Percentiles rank a stretch among this genome's conserved stretches.
Conservation (phyloP, 2,113 vertebrate genomes). For the Trematocara marginatum region DNA sequence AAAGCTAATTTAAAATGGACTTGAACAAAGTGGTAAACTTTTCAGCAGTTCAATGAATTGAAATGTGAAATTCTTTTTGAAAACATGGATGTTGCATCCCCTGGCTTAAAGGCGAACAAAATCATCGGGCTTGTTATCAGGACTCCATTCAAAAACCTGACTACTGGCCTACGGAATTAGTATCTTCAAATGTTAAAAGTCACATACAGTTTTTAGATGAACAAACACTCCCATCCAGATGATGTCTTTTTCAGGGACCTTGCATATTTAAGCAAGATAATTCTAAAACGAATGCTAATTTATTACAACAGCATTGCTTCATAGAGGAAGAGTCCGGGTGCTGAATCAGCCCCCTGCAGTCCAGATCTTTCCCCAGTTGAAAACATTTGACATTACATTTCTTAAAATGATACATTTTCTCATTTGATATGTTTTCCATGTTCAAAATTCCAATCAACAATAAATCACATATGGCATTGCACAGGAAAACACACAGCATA, state of each 20-base stretch:
- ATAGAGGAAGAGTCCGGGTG: neutral
- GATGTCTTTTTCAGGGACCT: neutral
- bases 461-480: neutral
- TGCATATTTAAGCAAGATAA: neutral
- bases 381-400: neutral
- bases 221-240: neutral
- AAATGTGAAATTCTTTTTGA: neutral
- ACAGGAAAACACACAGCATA: neutral
- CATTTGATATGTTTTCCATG: neutral
- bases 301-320: neutral
- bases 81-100: neutral
- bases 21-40: neutral
- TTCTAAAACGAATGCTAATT: neutral
- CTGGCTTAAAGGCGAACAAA: neutral
- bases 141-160: neutral
- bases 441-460: neutral
- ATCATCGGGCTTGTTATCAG: neutral
- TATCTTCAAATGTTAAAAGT: neutral
- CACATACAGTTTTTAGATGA: neutral
- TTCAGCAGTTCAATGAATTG: neutral
- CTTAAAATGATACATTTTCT: neutral
- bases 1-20: neutral
- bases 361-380: neutral
- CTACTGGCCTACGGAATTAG: neutral
- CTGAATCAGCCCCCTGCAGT: neutral